Base-by-base conservation (phyloP, 2,113 vertebrate genomes). In the Notarius quadriscutis region DNA sequence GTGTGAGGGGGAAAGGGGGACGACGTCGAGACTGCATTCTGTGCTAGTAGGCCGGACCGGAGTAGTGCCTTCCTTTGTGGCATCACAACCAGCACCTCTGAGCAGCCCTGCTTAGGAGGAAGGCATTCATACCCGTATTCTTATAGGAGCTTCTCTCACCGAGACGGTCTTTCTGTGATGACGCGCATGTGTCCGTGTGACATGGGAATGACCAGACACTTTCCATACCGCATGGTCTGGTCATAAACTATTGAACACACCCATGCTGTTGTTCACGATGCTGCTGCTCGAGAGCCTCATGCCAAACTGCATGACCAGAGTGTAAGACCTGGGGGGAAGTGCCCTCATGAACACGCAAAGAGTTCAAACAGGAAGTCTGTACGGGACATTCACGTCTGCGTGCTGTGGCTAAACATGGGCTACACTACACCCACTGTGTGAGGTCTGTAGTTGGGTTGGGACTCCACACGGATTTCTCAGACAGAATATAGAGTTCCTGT, bases 251-350 rank as follows among this genome's bases (percentile, higher is more conserved):
- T 81, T 34, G 10, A 75, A 53, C 30, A 30, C 51, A 51, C 81
- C 75, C 27, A 81, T 84, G 41, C 62, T 63, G 87, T 83, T 27
- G 69, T 83, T 78, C 71, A 84, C 27, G n/a, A 53, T 81, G 79
- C 74, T 88, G 89, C 87, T 90, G 89, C 87, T 88, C 75, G 87
- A 83, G 65, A 81, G 79, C 84, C 87, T 90, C 89, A 74, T 86
- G 84, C 83, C 62, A 83, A 87, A 85, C 58, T 71, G 79, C 86
- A 87, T 77, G 86, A 84, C 58, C 72, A 65, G 72, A 83, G 81
- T 88, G 58, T 25, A 57, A 84, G 74, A 48, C 63, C 81, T 83
- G 80, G 58, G 67, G 22, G 41, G 71, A 12, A 30, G 84, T 51
- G 15, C 84, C 58, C 60, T 77, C 50, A 18, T 48, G 30, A 58